Percentiles rank a stretch among this genome's conserved stretches.
Evolutionary conservation across 2,113 vertebrate genomes (phyloP).

Genomic region (Corythornis vintsioides): DNA sequence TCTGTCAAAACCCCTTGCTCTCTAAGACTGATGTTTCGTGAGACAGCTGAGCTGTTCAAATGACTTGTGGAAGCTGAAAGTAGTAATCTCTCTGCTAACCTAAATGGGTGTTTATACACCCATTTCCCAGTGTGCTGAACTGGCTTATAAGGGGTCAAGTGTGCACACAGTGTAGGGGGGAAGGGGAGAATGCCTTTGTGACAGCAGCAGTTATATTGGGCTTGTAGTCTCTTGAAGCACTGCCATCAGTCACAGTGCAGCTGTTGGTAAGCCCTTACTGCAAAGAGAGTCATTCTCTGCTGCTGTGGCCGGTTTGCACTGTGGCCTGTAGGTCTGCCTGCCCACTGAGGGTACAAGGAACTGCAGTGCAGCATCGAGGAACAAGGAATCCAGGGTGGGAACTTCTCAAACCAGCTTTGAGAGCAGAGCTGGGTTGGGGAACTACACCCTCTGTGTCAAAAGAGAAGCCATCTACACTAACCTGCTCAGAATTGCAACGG

Average conservation of each 20-base stretch:
- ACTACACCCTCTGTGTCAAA: neutral
- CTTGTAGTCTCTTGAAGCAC: neutral
- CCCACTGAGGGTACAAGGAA: neutral
- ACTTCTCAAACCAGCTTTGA: neutral
- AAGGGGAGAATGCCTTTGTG: conserved; percentile 27
- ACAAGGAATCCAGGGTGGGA: neutral
- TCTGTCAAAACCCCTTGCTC: neutral
- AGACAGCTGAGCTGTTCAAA: neutral
- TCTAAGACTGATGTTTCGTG: neutral
- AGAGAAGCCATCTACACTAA: neutral
- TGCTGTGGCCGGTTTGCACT: neutral
- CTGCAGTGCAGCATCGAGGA: neutral
- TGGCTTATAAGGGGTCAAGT: neutral
- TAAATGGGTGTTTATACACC: neutral
- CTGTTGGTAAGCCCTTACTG: conserved; percentile 27
- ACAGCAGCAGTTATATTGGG: conserved; percentile 7
- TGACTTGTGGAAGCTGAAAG: neutral
- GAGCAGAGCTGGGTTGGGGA: neutral
- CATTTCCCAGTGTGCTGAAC: neutral
- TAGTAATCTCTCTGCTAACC: neutral
- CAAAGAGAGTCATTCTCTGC: conserved; percentile 19
- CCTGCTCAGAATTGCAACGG: neutral
- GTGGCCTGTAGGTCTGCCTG: neutral
- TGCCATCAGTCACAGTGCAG: conserved; percentile 29
- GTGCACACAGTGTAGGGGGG: neutral